Evolutionary conservation across 2,797 vertebrate species (phyloP), one percentile per base, ranked within the genome.

Genomic region (Hemibagrus guttatus): DNA sequence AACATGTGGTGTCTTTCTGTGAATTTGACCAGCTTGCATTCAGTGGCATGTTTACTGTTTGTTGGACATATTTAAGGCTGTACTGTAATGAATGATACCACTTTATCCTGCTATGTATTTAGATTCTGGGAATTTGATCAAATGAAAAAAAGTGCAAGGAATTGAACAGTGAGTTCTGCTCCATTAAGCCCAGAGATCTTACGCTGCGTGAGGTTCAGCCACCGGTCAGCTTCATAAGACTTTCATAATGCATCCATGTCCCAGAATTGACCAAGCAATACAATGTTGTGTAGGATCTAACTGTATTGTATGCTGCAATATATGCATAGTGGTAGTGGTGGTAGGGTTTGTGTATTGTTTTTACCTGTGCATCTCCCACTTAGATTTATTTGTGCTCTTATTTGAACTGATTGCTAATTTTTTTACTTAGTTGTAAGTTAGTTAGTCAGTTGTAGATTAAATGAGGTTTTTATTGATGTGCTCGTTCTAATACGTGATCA

Each of bases 141-240:
- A 79, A 23, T 79, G 23, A 75, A 35, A 56, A 21, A 21, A 79
- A 6, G 54, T 23, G 54, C 1, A 13, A 58, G 19, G 11, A 59
- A 58, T 39, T 58, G 54, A 79, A 13, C 17, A 56, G 52, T 35
- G 75, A 78, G 12, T 54, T 78, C 16, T 78, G 46, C 46, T 4
- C 23, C 91, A 89, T 91, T 91, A 85, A 91, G 90, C 88, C 69
- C 82, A 81, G 69, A 58, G 35, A 28, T 71, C 26, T 49, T 31
- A 74, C 49, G 13, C 39, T 89, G 61, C 71, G 26, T 66, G 64
- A 42, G 58, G 46, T 13, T 49, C 75, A 80, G 28, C 46, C 49
- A 63, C 23, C 63, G 56, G 31, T 14, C 16, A 66, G 46, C 21
- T 61, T 83, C 71, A 66, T 82, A 19, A 82, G 79, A n/a, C 69